Evolutionary conservation across 2,888 invertebrate species (phyloP).

Genomic region (Calliphora vomitoria): DNA sequence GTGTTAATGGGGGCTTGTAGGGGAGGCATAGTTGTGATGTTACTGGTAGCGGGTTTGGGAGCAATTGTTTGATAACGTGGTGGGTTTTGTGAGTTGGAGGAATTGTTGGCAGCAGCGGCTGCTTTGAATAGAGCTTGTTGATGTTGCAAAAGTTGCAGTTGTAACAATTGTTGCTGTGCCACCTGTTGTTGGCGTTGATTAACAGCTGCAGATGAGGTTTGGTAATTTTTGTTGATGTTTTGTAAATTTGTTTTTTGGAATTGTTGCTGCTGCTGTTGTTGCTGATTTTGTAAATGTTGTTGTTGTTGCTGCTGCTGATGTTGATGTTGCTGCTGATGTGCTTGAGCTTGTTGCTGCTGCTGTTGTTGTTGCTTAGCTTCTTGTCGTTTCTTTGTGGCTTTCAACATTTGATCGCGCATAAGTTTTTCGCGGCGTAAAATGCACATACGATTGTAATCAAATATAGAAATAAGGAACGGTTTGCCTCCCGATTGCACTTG

Average conservation of each 20-base stretch:
- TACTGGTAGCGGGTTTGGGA: constrained; percentile 71
- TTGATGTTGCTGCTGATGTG: constrained; percentile 65
- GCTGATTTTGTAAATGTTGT: constrained; percentile 58
- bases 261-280: constrained; percentile 40
- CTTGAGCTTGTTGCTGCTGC: constrained; percentile 59
- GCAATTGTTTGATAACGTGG: constrained; percentile 75
- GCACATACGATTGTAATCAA: constrained; percentile 93
- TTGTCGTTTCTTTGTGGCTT: constrained; percentile 78
- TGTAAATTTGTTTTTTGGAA: constrained; percentile 61
- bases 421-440: constrained; percentile 89
- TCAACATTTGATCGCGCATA: constrained; percentile 86
- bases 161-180: constrained; percentile 73
- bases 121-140: constrained; percentile 75
- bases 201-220: constrained; percentile 12
- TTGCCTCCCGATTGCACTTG: constrained; percentile 92
- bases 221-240: constrained; percentile 66
- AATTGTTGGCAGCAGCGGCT: constrained; percentile 57
- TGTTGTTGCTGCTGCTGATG: constrained; percentile 60
- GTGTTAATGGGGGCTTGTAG: constrained; percentile 64
- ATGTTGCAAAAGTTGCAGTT: constrained; percentile 79
- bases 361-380: constrained; percentile 74
- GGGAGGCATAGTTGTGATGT: constrained; percentile 63
- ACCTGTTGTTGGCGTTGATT: constrained; percentile 70
- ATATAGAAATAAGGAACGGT: constrained; percentile 91
- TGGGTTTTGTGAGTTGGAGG: constrained; percentile 48